A percentile compares a stretch with the other conserved stretches of the same genome.
phyloP scores from a whole-genome alignment of 2,113 vertebrate species.

The Carassius auratus region DNA sequence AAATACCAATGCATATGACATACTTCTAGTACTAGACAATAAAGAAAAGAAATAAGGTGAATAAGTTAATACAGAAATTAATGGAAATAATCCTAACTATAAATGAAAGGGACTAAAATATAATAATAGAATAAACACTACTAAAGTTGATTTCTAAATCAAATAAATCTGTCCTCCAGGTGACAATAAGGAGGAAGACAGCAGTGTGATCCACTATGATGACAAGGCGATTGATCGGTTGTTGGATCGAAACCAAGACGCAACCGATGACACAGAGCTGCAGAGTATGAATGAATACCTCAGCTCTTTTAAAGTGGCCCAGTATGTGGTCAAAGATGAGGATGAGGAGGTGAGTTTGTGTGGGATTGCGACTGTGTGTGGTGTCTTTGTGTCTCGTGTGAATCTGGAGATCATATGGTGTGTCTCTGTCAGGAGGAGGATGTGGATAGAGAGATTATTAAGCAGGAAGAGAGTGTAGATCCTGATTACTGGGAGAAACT shows the following conservation, averaged over 20 bases:
- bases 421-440: slow-evolving; percentile 85
- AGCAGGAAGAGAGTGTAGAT: slow-evolving; percentile 97
- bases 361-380: background rate
- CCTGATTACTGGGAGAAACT: slow-evolving; percentile 99
- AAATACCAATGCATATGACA: background rate
- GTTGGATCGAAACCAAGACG: slow-evolving; percentile 92
- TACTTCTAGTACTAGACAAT: background rate
- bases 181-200: slow-evolving; percentile 96
- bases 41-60: background rate
- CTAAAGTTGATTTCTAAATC: background rate
- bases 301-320: slow-evolving; percentile 98
- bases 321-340: slow-evolving; percentile 97
- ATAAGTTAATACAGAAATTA: background rate
- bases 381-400: background rate
- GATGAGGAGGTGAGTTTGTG: slow-evolving; percentile 85
- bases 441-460: slow-evolving; percentile 96
- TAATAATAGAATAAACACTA: background rate
- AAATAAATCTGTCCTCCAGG: slow-evolving; percentile 67
- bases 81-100: background rate
- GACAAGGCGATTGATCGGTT: slow-evolving; percentile 93
- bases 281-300: slow-evolving; percentile 99
- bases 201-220: slow-evolving; percentile 97
- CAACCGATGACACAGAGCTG: slow-evolving; percentile 93
- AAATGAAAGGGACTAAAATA: background rate
- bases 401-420: background rate